Evolutionary conservation across 2,797 vertebrate genomes (phyloP), one percentile per base, ranked within the genome.

Genomic region (Coracias cyanogaster): DNA sequence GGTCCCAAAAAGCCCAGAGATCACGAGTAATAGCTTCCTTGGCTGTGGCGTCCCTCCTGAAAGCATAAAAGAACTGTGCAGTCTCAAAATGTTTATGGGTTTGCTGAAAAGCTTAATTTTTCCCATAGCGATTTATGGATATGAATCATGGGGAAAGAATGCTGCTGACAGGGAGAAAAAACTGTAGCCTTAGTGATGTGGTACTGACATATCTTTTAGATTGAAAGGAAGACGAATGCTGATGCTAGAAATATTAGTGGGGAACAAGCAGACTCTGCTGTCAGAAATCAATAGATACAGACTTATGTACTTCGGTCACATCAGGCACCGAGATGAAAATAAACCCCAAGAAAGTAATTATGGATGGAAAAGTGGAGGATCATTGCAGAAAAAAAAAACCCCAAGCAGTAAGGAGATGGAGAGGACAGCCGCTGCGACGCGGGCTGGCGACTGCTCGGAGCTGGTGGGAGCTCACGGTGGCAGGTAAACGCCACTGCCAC

Each of bases 241-340:
- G 94, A 94, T 90, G 83, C 78, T 93, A 20, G 89, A 97, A 96
- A 95, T 96, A 95, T 93, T 96, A 95, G 86, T 84, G 78, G 89
- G 70, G 92, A 95, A 92, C 86, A 96, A 84, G 92, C 94, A 96
- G 88, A 37, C 70, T 91, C 19, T 84, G 83, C 92, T 96, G 96
- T 95, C 95, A 95, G 94, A 95, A 96, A 96, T 97, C 94, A 86
- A 96, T 92, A 96, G 51, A 58, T 66, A 86, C 81, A 93, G 92
- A 93, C 92, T 96, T 93, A 95, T 62, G 74, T 84, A 89, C 93
- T 94, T 92, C 33, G 88, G 86, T 96, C 92, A 86, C 94, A 96
- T 90, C 86, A 76, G 88, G 51, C 92, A 76, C 81, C 0, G 4
- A 94, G 71, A 93, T 92, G 86, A 95, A 96, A 95, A 94, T 92